Conservation (phyloP, 1,140 invertebrate genomes). For the Oncopodura yosiiana region DNA sequence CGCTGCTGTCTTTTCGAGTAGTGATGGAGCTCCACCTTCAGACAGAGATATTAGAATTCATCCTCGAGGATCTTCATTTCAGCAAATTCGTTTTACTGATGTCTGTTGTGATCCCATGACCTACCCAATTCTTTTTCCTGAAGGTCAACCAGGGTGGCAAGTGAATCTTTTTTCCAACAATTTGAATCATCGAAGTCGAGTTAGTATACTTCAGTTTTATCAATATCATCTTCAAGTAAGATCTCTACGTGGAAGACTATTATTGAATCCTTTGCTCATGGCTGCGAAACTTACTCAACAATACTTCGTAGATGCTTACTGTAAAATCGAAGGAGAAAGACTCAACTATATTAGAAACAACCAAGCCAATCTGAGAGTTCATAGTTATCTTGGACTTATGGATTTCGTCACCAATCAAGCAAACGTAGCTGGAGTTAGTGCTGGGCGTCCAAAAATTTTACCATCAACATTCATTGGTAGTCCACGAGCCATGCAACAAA, state of each 20-base stretch:
- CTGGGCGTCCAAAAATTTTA: constrained; percentile 22
- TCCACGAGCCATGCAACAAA: constrained; percentile 37
- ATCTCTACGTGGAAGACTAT: too few species aligned
- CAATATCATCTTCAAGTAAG: constrained; percentile 4
- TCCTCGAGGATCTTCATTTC: not conserved
- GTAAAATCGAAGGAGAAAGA: constrained; percentile 35
- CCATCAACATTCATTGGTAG: constrained; percentile 33
- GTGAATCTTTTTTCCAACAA: not conserved
- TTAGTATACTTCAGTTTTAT: constrained; percentile 12
- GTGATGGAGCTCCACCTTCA: constrained; percentile 19
- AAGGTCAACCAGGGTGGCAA: constrained; percentile 41
- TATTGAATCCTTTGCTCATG: constrained; percentile 24
- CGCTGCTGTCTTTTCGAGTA: constrained; percentile 22
- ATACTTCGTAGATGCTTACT: constrained; percentile 37
- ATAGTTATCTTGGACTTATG: constrained; percentile 32
- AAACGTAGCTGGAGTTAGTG: not conserved
- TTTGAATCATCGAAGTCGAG: not conserved
- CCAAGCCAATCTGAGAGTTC: constrained; percentile 35
- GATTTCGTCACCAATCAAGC: constrained; percentile 26
- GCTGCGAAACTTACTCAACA: constrained; percentile 36
- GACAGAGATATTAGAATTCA: constrained; percentile 19
- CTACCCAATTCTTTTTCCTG: constrained; percentile 44
- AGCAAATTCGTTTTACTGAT: not conserved
- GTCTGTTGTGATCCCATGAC: constrained; percentile 40
- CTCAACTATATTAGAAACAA: constrained; percentile 34